These are phyloP conservation scores for Tinea pellionella DNA, from an alignment of 2,888 invertebrate genomes.

Conservation along the genomic window DNA sequence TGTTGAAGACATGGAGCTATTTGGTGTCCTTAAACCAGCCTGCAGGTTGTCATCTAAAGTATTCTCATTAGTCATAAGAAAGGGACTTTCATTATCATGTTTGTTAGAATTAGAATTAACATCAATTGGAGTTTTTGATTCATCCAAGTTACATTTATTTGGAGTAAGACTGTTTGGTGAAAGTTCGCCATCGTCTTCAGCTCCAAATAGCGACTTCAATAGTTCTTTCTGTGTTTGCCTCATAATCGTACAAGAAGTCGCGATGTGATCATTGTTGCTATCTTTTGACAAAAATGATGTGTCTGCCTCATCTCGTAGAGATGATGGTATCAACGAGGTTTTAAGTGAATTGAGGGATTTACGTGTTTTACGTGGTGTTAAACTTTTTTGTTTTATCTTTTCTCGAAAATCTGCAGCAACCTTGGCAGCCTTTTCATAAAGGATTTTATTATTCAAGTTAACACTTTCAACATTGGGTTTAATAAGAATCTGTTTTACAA, in stretches of 20 bases:
- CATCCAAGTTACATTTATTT: conserved; percentile 17
- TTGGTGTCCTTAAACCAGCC: no score
- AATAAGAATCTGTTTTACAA: not conserved
- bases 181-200: conserved; percentile 18
- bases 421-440: conserved; percentile 43
- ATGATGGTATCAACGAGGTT: no score
- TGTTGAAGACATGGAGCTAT: no score
- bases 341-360: not conserved
- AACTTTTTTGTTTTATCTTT: conserved; percentile 13
- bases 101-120: no score
- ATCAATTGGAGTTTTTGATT: no score
- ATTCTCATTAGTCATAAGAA: no score
- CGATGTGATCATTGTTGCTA: not conserved
- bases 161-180: conserved; percentile 24
- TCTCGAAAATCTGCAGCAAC: conserved; percentile 33
- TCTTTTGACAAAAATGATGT: not conserved
- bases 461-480: not conserved
- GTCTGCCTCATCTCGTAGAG: not conserved
- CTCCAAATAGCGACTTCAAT: not conserved
- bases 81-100: no score
- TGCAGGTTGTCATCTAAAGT: no score
- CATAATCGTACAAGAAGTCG: no score
- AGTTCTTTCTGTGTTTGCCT: not conserved
- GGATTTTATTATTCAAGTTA: conserved; percentile 2
- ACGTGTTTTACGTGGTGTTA: not conserved